phyloP scores from a whole-genome alignment of 1,140 invertebrate genomes.

The Drosophila subpulchrella region DNA sequence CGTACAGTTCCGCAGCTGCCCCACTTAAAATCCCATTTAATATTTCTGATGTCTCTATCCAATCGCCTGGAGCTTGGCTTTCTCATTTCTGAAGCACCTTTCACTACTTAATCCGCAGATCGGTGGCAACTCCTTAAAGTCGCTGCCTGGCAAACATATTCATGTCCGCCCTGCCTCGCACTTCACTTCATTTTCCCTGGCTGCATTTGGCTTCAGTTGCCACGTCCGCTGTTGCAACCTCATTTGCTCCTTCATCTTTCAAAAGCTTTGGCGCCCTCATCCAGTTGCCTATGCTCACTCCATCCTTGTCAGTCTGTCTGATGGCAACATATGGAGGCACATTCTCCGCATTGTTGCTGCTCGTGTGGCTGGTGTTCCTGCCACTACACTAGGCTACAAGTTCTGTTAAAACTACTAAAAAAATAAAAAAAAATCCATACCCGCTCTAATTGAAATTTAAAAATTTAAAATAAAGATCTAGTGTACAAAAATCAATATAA shows the following conservation, averaged over 20 bases:
- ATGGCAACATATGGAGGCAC: slow-evolving; percentile 42
- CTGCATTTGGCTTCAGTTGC: slow-evolving; percentile 37
- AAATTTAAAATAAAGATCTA: too few species aligned
- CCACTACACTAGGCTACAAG: slow-evolving; percentile 15
- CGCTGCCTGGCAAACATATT: slow-evolving; percentile 21
- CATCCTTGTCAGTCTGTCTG: slow-evolving; percentile 61
- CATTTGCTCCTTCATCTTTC: slow-evolving; percentile 52
- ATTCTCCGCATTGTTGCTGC: slow-evolving; percentile 22
- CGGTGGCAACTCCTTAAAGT: slow-evolving; percentile 26
- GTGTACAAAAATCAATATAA: too few species aligned
- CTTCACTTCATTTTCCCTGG: slow-evolving; percentile 40
- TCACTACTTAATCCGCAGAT: slow-evolving; percentile 13
- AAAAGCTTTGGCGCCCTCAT: slow-evolving; percentile 27
- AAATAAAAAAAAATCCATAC: too few species aligned
- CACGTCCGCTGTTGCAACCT: slow-evolving; percentile 41
- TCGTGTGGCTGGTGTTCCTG: slow-evolving; percentile 21
- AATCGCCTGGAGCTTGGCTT: neutral
- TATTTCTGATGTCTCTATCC: neutral
- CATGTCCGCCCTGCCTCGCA: slow-evolving; percentile 16
- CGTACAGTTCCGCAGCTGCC: neutral
- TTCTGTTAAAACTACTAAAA: neutral
- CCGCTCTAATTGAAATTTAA: too few species aligned
- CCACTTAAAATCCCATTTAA: neutral
- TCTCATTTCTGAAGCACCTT: neutral
- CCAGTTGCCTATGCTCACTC: slow-evolving; percentile 44